Base-by-base conservation (phyloP, 2,113 vertebrate genomes). In the Aspidoscelis tigris region DNA sequence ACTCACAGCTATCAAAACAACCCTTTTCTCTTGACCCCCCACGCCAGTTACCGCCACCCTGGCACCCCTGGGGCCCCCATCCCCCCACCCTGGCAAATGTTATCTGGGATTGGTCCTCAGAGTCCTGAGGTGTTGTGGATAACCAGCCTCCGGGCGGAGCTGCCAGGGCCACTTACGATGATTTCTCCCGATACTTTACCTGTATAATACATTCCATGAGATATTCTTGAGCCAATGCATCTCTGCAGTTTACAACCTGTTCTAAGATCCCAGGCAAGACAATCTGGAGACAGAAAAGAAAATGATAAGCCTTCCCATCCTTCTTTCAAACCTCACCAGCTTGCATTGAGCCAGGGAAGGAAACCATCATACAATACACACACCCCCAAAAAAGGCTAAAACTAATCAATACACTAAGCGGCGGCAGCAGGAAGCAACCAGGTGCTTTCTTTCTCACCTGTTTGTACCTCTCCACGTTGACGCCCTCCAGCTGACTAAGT, bases 151-250 rank as follows among this genome's bases (percentile, higher is more conserved):
- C 33, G 33, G 33, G 33, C 33, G 33, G 33, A 33, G 33, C 33
- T 33, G 33, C 33, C 33, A 33, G 33, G 47, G 47, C 47, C 47
- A 50, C 8, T 50, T 50, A 14, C 33, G 2, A 14, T 70, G 2
- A 21, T 24, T 24, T 41, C 11, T 12, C 65, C 22, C 50, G 78
- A 81, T 58, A 39, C 64, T 88, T 89, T 93, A 99, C 99, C 98
- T 99, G 99, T 95, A 99, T 99, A 87, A 99, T 99, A 91, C 99
- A 99, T 90, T 99, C 99, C 99, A 99, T 99, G 77, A 99, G 97
- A 93, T 99, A 99, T 90, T 99, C 99, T 94, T 99, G 99, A 87
- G 99, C 99, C 94, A 99, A 91, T 5, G 98, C 97, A 95, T 99
- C 99, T 93, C 99, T 97, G 86, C 99, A 99, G 93, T 99, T 99